phyloP scores from a whole-genome alignment of 2,797 vertebrate genomes.

The Tarsius wallacei region DNA sequence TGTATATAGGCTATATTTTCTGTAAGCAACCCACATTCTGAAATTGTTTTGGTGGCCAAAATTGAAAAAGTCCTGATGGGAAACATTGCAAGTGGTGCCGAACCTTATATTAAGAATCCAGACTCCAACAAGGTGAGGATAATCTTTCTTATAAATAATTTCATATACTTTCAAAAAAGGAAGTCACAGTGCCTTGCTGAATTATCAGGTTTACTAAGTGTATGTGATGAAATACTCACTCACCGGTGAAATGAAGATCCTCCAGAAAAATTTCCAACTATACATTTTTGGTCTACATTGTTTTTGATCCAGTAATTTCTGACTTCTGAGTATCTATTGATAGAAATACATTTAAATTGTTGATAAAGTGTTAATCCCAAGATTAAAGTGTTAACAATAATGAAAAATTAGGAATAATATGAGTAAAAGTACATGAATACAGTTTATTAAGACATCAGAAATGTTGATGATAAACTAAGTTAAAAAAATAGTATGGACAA shows the following conservation, averaged over 20 bases:
- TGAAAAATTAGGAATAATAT: conserved; percentile 37
- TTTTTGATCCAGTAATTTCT: background rate
- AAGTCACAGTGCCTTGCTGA: background rate
- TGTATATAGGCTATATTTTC: conserved; percentile 96
- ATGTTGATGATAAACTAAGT: background rate
- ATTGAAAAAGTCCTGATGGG: conserved; percentile 98
- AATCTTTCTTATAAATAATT: background rate
- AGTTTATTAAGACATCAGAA: background rate
- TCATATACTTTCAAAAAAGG: background rate
- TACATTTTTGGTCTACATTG: background rate
- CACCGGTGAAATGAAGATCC: conserved; percentile 31
- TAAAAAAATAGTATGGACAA: background rate
- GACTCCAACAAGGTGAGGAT: conserved; percentile 97
- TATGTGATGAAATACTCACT: background rate
- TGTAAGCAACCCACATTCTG: conserved; percentile 96
- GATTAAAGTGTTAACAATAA: background rate
- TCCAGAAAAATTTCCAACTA: background rate
- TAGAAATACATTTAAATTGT: conserved; percentile 33
- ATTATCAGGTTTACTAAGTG: background rate
- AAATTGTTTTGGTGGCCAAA: conserved; percentile 97
- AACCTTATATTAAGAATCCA: conserved; percentile 98
- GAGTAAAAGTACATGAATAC: background rate
- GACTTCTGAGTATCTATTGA: background rate
- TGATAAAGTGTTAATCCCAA: background rate
- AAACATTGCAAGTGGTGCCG: conserved; percentile 96